phyloP scores from a whole-genome alignment of 2,888 invertebrate genomes.

The Acanthopleura granulata region DNA sequence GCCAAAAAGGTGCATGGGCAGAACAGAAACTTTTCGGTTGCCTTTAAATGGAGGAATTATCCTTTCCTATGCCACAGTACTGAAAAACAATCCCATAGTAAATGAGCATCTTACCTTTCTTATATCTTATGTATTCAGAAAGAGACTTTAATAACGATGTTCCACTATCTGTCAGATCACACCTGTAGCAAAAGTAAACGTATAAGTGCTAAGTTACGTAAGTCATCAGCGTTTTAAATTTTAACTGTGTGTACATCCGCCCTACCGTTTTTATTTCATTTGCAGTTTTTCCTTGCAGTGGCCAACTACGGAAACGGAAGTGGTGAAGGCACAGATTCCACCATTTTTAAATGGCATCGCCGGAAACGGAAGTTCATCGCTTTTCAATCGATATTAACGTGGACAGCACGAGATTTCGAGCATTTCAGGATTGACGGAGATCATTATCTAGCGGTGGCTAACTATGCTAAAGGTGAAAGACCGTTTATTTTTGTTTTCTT shows the following conservation, averaged over 20 bases:
- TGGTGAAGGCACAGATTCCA: slow-evolving; percentile 50
- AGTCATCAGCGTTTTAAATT: too few species aligned
- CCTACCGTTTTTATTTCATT: slow-evolving; percentile 26
- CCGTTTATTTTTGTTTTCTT: not conserved
- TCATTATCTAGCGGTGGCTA: slow-evolving; percentile 64
- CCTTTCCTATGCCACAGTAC: too few species aligned
- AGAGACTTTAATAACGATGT: too few species aligned
- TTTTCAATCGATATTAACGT: slow-evolving; percentile 59
- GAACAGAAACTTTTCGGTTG: too few species aligned
- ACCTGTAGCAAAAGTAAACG: not conserved
- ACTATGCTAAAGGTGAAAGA: slow-evolving; percentile 59
- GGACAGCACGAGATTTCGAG: slow-evolving; percentile 65
- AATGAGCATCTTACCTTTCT: too few species aligned
- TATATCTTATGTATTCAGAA: too few species aligned
- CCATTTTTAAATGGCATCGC: slow-evolving; percentile 62
- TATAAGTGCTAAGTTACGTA: not conserved
- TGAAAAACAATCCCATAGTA: too few species aligned
- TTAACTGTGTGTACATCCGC: too few species aligned
- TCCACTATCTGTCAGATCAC: too few species aligned
- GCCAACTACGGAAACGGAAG: slow-evolving; percentile 61
- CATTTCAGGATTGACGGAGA: slow-evolving; percentile 57
- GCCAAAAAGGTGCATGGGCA: too few species aligned
- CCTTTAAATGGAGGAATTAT: too few species aligned
- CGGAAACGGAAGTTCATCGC: slow-evolving; percentile 54
- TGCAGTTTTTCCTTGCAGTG: slow-evolving; percentile 68